These are phyloP conservation scores for Rotaria magnacalcarata DNA, from an alignment of 2,888 invertebrate species.

Conservation along the genomic window DNA sequence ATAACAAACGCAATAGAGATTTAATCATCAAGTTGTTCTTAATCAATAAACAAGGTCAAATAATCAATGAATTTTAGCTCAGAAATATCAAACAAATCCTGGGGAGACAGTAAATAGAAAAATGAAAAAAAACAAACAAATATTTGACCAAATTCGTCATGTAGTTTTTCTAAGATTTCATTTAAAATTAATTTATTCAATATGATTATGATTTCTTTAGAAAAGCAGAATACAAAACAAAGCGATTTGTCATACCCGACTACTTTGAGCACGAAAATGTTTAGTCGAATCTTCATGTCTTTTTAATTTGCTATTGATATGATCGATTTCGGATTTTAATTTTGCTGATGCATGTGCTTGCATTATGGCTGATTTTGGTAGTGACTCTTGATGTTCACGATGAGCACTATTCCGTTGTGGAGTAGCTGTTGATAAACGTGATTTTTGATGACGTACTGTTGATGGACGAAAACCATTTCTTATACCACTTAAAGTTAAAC, in stretches of 20 bases:
- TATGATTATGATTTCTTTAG: neutral
- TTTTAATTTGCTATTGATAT: neutral
- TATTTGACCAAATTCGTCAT: neutral
- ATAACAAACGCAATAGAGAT: neutral
- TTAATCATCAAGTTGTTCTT: neutral
- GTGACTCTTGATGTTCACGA: neutral
- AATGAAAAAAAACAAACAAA: neutral
- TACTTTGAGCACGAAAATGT: neutral
- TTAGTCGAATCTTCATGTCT: neutral
- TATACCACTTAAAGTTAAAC: neutral
- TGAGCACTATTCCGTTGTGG: too few relatives aligned
- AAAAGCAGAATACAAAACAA: too few relatives aligned
- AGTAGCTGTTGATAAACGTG: neutral
- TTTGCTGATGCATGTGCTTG: neutral
- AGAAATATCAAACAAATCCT: neutral
- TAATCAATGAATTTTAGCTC: neutral
- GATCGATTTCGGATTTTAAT: slow-evolving; percentile 9
- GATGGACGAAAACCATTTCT: slow-evolving; percentile 26
- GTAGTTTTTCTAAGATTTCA: neutral
- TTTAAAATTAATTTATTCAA: neutral
- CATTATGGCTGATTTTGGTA: neutral
- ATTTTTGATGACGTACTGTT: neutral
- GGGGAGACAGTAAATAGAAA: neutral
- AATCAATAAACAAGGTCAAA: neutral
- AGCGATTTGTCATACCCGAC: neutral